A percentile compares a stretch with the other conserved stretches of the same genome.
Evolutionary conservation across 2,888 invertebrate species (phyloP).

Genomic region (Clepsis dumicolana): DNA sequence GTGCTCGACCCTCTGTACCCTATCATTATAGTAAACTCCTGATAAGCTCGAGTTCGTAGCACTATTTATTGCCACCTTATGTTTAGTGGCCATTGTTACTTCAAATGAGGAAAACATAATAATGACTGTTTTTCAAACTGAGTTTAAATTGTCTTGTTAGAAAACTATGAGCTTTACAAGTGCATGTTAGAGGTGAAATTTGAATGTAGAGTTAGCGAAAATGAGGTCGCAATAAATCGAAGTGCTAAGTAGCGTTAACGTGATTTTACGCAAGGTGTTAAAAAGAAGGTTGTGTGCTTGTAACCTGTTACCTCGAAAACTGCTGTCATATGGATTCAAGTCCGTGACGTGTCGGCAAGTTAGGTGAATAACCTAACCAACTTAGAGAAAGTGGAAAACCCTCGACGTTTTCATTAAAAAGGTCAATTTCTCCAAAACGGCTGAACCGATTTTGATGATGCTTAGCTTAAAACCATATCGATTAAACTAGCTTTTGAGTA

Average conservation of each 20-base stretch:
- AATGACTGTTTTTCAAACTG: slow-evolving; percentile 37
- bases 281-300: not conserved
- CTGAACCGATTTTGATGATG: no score
- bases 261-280: slow-evolving; percentile 14
- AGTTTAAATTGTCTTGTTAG: not conserved
- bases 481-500: no score
- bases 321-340: no score
- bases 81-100: slow-evolving; percentile 46
- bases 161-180: not conserved
- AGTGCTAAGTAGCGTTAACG: not conserved
- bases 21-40: slow-evolving; percentile 29
- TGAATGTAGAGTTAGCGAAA: not conserved
- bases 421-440: no score
- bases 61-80: slow-evolving; percentile 39
- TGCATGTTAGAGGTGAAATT: not conserved
- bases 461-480: no score
- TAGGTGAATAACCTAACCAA: no score
- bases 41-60: slow-evolving; percentile 28
- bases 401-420: no score
- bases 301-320: not conserved
- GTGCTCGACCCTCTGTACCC: no score
- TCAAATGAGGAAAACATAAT: slow-evolving; percentile 45
- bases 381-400: no score
- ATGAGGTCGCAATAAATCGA: slow-evolving; percentile 28
- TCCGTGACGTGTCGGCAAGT: no score